Evolutionary conservation across 37 sponge, comb jelly and placozoan species (phyloP).

Genomic region (Beroe ovata): DNA sequence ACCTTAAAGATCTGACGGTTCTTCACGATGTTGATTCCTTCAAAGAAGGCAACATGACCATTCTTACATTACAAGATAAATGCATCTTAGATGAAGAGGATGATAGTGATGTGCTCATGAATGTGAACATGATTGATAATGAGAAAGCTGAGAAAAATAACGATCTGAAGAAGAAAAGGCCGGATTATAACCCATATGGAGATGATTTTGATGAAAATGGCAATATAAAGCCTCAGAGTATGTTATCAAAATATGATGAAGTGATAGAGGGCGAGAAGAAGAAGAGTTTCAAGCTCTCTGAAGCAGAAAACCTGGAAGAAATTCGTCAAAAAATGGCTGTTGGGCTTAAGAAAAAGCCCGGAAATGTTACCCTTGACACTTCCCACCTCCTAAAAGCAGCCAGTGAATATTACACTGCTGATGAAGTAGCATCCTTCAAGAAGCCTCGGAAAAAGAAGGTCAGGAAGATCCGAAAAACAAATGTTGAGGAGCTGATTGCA

Average conservation of each 20-base stretch:
- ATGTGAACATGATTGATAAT: conserved; percentile 81
- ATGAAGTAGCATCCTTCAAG: conserved; percentile 86
- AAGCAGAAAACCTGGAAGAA: conserved; percentile 3
- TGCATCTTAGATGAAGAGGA: conserved; percentile 79
- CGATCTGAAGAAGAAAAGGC: conserved; percentile 72
- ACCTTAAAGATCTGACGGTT: conserved; percentile 74
- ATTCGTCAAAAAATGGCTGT: conserved; percentile 22
- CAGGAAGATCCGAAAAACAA: conserved; percentile 67
- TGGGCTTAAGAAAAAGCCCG: neutral
- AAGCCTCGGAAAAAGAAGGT: conserved; percentile 80
- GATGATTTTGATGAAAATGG: conserved; percentile 86
- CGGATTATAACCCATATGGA: conserved; percentile 80
- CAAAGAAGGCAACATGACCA: conserved; percentile 73
- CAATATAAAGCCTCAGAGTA: conserved; percentile 71
- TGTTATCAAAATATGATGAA: conserved; percentile 89
- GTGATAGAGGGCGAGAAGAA: conserved; percentile 86
- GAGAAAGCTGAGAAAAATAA: conserved; percentile 79
- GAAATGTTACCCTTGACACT: conserved; percentile 5
- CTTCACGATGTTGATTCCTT: conserved; percentile 75
- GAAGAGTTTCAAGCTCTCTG: conserved; percentile 71
- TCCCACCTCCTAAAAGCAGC: conserved; percentile 55
- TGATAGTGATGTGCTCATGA: conserved; percentile 77
- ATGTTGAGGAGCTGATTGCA: conserved; percentile 71
- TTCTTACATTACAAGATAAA: conserved; percentile 79
- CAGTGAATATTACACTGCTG: conserved; percentile 83